phyloP scores from a whole-genome alignment of 1,140 invertebrate species.

The Drosophila micromelanica region DNA sequence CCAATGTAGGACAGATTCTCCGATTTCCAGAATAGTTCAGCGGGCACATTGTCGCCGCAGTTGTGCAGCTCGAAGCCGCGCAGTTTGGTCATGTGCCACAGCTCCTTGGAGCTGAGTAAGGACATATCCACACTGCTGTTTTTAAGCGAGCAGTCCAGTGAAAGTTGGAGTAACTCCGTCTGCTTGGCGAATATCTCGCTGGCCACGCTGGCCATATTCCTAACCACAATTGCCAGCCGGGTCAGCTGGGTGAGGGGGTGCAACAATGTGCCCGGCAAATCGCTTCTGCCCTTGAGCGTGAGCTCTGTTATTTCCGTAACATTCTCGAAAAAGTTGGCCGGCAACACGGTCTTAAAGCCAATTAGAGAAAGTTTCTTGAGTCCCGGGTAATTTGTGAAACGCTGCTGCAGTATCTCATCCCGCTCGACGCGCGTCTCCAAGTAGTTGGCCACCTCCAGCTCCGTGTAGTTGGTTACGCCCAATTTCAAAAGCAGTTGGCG shows the following conservation, averaged over 20 bases:
- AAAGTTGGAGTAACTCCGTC: slow-evolving; percentile 43
- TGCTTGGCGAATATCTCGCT: slow-evolving; percentile 64
- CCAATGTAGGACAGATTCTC: slow-evolving; percentile 63
- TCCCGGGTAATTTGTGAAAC: slow-evolving; percentile 55
- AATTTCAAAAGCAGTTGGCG: slow-evolving; percentile 49
- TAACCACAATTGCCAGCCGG: slow-evolving; percentile 52
- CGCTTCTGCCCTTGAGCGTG: slow-evolving; percentile 55
- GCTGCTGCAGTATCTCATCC: slow-evolving; percentile 59
- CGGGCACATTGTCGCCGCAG: slow-evolving; percentile 67
- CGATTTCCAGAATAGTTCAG: slow-evolving; percentile 69
- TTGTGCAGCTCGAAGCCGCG: slow-evolving; percentile 63
- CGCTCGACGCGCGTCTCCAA: slow-evolving; percentile 66
- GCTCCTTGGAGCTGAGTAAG: slow-evolving; percentile 56
- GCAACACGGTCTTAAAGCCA: slow-evolving; percentile 58
- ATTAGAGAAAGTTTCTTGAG: slow-evolving; percentile 47
- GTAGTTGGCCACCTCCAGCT: slow-evolving; percentile 56
- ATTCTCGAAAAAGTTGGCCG: slow-evolving; percentile 50
- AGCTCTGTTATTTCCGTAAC: slow-evolving; percentile 52
- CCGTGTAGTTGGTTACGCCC: slow-evolving; percentile 63
- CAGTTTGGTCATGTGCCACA: slow-evolving; percentile 67
- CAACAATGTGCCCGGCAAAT: slow-evolving; percentile 51
- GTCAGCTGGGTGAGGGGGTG: slow-evolving; percentile 52
- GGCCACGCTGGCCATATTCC: slow-evolving; percentile 61
- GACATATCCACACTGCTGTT: slow-evolving; percentile 74
- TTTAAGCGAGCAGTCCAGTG: slow-evolving; percentile 63